Percentiles rank a stretch among this genome's conserved stretches.
Evolutionary conservation across 2,113 vertebrate species (phyloP).

Genomic region (Cyphomyrus discorhynchus): DNA sequence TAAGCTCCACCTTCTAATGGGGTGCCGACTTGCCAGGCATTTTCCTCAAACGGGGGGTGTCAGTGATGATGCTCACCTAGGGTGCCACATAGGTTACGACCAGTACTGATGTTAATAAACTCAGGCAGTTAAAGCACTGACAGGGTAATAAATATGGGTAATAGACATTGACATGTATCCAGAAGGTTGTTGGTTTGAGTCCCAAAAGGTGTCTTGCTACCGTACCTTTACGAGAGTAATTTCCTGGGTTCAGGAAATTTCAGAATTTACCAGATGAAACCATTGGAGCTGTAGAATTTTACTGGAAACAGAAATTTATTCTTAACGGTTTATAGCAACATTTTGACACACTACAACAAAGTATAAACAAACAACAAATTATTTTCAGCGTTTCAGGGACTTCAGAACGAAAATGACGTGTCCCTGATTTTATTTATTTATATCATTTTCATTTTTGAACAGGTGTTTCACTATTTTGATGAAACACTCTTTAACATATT

Average conservation of each 20-base stretch:
- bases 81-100: not conserved
- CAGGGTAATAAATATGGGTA: not conserved
- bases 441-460: not conserved
- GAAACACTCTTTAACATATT: not conserved
- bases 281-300: not conserved
- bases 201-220: not conserved
- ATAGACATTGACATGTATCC: not conserved
- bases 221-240: not conserved
- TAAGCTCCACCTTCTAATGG: not conserved
- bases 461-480: not conserved
- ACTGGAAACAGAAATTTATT: not conserved
- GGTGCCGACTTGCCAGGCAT: not conserved
- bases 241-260: too few relatives aligned
- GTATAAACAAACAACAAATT: not conserved
- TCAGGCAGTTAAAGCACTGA: not conserved
- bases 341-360: not conserved
- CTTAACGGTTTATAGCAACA: not conserved
- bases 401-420: not conserved
- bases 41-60: not conserved
- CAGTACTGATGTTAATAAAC: not conserved
- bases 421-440: not conserved
- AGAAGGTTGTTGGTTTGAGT: not conserved
- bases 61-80: not conserved
- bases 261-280: not conserved
- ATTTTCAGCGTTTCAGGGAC: not conserved